phyloP scores from a whole-genome alignment of 1,140 invertebrate genomes.

The Drosophila micromelanica region DNA sequence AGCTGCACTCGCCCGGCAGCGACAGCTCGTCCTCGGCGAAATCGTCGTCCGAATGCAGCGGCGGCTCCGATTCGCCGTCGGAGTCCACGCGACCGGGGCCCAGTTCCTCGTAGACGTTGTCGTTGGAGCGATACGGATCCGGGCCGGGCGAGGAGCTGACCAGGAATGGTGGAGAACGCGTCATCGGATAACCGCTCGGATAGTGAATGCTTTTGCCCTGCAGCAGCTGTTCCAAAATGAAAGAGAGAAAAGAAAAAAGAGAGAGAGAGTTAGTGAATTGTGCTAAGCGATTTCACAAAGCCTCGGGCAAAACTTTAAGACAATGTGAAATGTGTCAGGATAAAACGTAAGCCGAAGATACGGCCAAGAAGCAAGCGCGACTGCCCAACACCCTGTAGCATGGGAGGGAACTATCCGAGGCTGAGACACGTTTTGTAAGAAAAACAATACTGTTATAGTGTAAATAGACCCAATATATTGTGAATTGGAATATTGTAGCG shows the following conservation, averaged over 20 bases:
- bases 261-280: conserved; percentile 23
- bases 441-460: too few species aligned
- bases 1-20: conserved; percentile 86
- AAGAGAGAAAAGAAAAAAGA: conserved; percentile 46
- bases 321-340: conserved; percentile 3
- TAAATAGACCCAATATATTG: too few species aligned
- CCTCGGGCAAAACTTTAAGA: conserved; percentile 6
- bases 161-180: conserved; percentile 86
- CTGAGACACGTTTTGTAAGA: too few species aligned
- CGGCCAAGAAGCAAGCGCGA: background rate
- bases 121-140: conserved; percentile 88
- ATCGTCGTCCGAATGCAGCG: conserved; percentile 88
- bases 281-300: conserved; percentile 7
- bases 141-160: conserved; percentile 89
- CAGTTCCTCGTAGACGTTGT: conserved; percentile 90
- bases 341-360: background rate
- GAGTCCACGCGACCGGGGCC: conserved; percentile 85
- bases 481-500: too few species aligned
- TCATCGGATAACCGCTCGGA: conserved; percentile 86
- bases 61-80: conserved; percentile 87
- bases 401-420: background rate
- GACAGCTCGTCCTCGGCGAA: conserved; percentile 89
- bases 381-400: background rate
- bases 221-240: conserved; percentile 86
- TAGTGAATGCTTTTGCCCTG: conserved; percentile 87